Conservation (phyloP, 2,888 invertebrate species). For the Tetramorium bicarinatum region DNA sequence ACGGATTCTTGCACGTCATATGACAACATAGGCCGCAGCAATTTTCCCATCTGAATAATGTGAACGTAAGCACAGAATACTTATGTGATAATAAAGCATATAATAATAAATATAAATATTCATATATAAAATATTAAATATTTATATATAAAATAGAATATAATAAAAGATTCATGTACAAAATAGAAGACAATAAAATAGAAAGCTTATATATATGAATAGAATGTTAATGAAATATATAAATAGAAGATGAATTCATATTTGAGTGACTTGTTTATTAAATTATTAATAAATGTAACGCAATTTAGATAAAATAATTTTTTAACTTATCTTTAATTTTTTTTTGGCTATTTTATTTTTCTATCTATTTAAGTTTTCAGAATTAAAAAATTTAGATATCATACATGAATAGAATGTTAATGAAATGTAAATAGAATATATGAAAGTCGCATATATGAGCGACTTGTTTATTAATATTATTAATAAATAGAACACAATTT, state of each 20-base stretch:
- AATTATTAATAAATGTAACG: neutral
- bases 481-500: neutral
- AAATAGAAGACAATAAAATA: too few relatives aligned
- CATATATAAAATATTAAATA: too few relatives aligned
- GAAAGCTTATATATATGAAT: neutral
- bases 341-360: neutral
- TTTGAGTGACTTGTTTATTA: neutral
- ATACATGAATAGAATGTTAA: neutral
- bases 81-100: neutral
- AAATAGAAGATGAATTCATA: neutral
- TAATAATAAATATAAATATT: neutral
- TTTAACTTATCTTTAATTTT: neutral
- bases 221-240: neutral
- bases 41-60: slow-evolving; percentile 76
- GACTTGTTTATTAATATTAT: neutral
- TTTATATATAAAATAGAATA: too few relatives aligned
- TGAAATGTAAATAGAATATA: neutral
- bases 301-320: neutral
- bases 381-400: neutral
- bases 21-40: slow-evolving; percentile 74
- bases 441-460: too few relatives aligned
- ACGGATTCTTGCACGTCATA: slow-evolving; percentile 65
- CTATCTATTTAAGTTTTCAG: slow-evolving; percentile 13
- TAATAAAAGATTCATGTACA: too few relatives aligned
- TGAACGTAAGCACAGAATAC: slow-evolving; percentile 67